Percentiles rank a stretch among this genome's conserved stretches.
Conservation (phyloP, 92 coral and sea anemone species). For the Pocillopora grandis region DNA sequence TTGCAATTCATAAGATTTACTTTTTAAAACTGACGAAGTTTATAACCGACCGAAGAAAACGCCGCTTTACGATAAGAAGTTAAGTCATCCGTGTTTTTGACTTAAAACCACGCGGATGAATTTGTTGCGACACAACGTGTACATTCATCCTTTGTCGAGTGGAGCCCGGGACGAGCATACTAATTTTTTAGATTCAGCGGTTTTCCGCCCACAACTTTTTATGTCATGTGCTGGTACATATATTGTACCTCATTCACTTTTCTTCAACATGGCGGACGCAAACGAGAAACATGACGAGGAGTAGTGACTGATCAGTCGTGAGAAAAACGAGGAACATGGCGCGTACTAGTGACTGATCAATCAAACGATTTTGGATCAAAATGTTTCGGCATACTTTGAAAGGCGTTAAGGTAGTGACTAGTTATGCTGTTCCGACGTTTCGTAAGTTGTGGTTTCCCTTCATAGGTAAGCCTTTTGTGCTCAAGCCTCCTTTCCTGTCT, state of each 20-base stretch:
- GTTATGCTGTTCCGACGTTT: background rate
- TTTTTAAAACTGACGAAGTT: background rate
- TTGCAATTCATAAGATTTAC: background rate
- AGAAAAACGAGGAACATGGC: background rate
- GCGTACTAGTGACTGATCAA: no score
- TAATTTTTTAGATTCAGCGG: constrained; percentile 7
- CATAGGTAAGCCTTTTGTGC: background rate
- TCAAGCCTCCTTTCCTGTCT: no score
- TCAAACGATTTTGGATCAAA: background rate
- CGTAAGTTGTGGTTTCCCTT: background rate
- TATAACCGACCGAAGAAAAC: background rate
- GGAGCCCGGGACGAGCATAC: background rate
- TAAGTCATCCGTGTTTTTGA: background rate
- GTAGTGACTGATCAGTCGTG: no score
- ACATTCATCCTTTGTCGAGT: background rate
- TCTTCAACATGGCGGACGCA: constrained; percentile 42
- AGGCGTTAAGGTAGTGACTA: background rate
- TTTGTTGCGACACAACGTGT: constrained; percentile 30
- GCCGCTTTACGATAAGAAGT: background rate
- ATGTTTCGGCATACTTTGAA: constrained; percentile 21
- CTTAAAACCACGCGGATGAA: constrained; percentile 5
- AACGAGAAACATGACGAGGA: background rate
- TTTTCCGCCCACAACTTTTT: background rate
- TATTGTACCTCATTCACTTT: background rate
- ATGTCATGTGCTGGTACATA: no score